Evolutionary conservation across 2,888 invertebrate species (phyloP).

Genomic region (Eupithecia insigniata): DNA sequence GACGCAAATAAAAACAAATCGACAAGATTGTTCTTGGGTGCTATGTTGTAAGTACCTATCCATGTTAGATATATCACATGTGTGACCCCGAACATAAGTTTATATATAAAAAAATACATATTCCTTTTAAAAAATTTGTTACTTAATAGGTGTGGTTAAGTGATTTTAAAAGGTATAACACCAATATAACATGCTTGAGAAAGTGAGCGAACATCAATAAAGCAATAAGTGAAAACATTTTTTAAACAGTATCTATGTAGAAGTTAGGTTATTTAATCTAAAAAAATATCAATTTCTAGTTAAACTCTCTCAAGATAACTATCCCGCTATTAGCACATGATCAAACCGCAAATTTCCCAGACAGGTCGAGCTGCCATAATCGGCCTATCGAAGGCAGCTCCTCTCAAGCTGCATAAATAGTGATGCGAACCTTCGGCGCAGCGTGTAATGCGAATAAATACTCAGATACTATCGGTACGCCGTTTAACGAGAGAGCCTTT

Average conservation of each 20-base stretch:
- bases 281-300: conserved; percentile 5
- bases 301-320: conserved; percentile 12
- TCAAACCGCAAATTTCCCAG: conserved; percentile 36
- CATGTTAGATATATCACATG: no score
- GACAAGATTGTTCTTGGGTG: background rate
- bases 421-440: conserved; percentile 69
- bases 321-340: conserved; percentile 34
- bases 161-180: no score
- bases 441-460: conserved; percentile 78
- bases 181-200: background rate
- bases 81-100: no score
- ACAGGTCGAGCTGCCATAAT: conserved; percentile 29
- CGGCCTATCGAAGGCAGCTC: conserved; percentile 32
- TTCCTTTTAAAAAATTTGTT: no score
- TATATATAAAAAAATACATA: no score
- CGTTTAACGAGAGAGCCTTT: conserved; percentile 83
- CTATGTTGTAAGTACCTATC: no score
- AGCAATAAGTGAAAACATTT: background rate
- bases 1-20: background rate
- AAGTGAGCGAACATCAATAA: background rate
- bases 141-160: no score
- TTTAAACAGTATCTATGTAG: background rate
- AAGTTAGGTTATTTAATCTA: background rate
- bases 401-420: conserved; percentile 69
- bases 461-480: conserved; percentile 79